Evolutionary conservation across 2,113 vertebrate species (phyloP).

Genomic region (Chlorodrepanis virens): DNA sequence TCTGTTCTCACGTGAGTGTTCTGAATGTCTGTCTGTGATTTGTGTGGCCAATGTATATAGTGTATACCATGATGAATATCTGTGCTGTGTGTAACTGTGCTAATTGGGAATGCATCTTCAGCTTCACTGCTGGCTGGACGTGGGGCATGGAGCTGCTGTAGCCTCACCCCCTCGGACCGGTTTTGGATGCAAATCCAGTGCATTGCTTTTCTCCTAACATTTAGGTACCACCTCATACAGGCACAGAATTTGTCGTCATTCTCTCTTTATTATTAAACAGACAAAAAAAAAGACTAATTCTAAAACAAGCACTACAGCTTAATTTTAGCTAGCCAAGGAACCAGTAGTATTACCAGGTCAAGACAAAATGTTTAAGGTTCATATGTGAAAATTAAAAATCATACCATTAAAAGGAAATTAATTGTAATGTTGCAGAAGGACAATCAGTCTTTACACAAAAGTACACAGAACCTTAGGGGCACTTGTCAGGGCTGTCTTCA

Average conservation of each 20-base stretch:
- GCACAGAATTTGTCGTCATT: background rate
- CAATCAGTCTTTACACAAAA: background rate
- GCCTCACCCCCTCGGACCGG: background rate
- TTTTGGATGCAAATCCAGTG: background rate
- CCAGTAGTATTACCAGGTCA: background rate
- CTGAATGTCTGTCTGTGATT: background rate
- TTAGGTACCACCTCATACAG: background rate
- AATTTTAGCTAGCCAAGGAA: background rate
- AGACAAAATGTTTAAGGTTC: background rate
- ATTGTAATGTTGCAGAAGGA: background rate
- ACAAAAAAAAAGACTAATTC: background rate
- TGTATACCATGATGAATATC: background rate
- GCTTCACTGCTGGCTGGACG: background rate
- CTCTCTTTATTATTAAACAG: background rate
- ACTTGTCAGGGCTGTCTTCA: background rate
- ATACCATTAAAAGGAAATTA: background rate
- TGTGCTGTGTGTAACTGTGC: background rate
- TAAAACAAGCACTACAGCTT: background rate
- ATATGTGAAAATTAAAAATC: rapidly evolving
- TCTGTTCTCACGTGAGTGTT: background rate
- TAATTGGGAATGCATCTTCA: background rate
- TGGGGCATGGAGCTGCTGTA: background rate
- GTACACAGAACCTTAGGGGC: background rate
- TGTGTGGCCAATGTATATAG: background rate
- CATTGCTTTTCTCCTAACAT: background rate